Evolutionary conservation across 2,888 invertebrate species (phyloP).

Genomic region (Pasiphila rectangulata): DNA sequence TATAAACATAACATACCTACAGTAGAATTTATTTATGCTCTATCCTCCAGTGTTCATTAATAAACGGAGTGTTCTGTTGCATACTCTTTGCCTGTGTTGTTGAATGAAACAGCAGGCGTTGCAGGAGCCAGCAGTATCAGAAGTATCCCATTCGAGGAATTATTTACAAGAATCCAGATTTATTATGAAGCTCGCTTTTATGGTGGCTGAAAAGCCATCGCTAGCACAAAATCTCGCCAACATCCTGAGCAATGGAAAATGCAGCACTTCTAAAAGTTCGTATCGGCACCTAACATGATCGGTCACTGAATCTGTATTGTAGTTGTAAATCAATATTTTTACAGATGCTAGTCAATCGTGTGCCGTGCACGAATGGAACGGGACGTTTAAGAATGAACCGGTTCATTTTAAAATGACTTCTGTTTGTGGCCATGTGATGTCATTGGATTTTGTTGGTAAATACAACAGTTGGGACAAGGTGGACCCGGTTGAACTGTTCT

Average conservation of each 20-base stretch:
- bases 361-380: slow-evolving; percentile 96
- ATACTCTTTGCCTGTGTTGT: too few species aligned
- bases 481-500: slow-evolving; percentile 97
- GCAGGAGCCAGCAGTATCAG: too few species aligned
- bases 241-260: slow-evolving; percentile 94
- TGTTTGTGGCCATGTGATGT: slow-evolving; percentile 99
- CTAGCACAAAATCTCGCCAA: slow-evolving; percentile 96
- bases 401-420: slow-evolving; percentile 97
- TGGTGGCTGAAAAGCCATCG: slow-evolving; percentile 99
- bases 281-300: slow-evolving; percentile 3
- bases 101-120: too few species aligned
- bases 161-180: not conserved
- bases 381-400: slow-evolving; percentile 86
- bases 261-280: slow-evolving; percentile 81
- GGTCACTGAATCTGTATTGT: not conserved
- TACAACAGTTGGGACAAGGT: slow-evolving; percentile 99
- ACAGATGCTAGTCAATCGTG: slow-evolving; percentile 89
- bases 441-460: slow-evolving; percentile 93
- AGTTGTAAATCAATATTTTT: too few species aligned
- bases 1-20: too few species aligned
- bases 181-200: slow-evolving; percentile 90
- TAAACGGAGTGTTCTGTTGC: too few species aligned
- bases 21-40: too few species aligned
- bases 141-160: too few species aligned
- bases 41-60: too few species aligned